Conservation (phyloP, 2,888 invertebrate species). For the Scaptomyza reducta region DNA sequence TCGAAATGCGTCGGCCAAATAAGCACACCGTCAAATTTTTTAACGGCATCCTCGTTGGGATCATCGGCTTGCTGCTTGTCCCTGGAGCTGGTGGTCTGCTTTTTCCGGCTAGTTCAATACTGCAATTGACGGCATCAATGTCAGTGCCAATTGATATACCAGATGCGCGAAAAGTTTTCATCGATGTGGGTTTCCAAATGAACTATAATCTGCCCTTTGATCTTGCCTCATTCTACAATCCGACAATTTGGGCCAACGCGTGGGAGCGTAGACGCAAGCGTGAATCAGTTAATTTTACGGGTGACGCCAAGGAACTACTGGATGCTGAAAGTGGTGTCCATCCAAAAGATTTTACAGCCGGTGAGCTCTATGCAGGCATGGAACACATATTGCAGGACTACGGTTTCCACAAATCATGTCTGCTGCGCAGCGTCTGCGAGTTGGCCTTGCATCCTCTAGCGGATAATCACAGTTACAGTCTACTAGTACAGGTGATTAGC, state of each 20-base stretch:
- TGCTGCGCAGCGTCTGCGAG: slow-evolving; percentile 88
- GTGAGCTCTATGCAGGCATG: slow-evolving; percentile 75
- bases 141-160: slow-evolving; percentile 75
- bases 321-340: slow-evolving; percentile 44
- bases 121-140: slow-evolving; percentile 70
- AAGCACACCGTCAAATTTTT: slow-evolving; percentile 32
- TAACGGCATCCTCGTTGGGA: slow-evolving; percentile 22
- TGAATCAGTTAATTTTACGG: slow-evolving; percentile 25
- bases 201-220: slow-evolving; percentile 81
- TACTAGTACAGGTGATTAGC: slow-evolving; percentile 88
- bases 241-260: slow-evolving; percentile 74
- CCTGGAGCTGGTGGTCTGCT: slow-evolving; percentile 36
- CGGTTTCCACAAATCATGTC: slow-evolving; percentile 88
- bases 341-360: slow-evolving; percentile 79
- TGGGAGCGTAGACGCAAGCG: slow-evolving; percentile 58
- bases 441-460: slow-evolving; percentile 87
- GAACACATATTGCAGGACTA: slow-evolving; percentile 80
- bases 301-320: slow-evolving; percentile 8
- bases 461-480: slow-evolving; percentile 84
- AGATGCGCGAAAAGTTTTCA: slow-evolving; percentile 73
- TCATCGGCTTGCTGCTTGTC: slow-evolving; percentile 8
- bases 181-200: slow-evolving; percentile 83
- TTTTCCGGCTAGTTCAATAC: slow-evolving; percentile 32
- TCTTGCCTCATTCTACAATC: slow-evolving; percentile 74
- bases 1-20: slow-evolving; percentile 52